Percentiles rank a stretch among this genome's conserved stretches.
These are phyloP conservation scores for Drepanosiphum platanoidis DNA, from an alignment of 2,888 invertebrate species.

Conservation along the genomic window DNA sequence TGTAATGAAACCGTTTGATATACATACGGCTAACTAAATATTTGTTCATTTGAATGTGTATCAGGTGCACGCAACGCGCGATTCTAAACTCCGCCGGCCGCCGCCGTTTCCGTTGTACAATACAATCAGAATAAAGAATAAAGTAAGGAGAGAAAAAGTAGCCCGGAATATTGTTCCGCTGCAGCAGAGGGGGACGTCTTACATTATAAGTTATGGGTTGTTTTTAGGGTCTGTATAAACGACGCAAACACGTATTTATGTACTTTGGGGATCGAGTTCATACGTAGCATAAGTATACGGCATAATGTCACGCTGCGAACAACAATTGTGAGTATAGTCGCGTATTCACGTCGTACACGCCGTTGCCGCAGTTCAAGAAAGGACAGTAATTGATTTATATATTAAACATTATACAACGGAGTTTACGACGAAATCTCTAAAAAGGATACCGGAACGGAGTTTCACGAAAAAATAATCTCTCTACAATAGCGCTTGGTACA, in stretches of 20 bases:
- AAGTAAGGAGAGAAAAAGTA: neutral
- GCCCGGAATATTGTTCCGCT: neutral
- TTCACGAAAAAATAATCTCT: neutral
- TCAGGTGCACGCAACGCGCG: neutral
- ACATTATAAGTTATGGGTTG: neutral
- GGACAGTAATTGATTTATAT: neutral
- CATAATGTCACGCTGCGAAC: slow-evolving; percentile 27
- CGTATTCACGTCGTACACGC: neutral
- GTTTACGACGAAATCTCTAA: neutral
- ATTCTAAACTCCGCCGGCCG: neutral
- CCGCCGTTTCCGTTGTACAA: neutral
- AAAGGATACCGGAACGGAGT: neutral
- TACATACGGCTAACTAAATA: neutral
- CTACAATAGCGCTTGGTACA: no score
- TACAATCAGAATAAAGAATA: neutral
- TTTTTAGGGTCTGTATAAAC: slow-evolving; percentile 20
- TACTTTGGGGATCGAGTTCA: slow-evolving; percentile 10
- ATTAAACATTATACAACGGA: neutral
- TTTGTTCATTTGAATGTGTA: neutral
- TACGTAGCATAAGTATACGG: no score
- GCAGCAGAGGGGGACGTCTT: neutral
- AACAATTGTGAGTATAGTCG: neutral
- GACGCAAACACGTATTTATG: slow-evolving; percentile 40
- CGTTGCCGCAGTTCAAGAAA: neutral
- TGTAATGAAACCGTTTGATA: neutral